A percentile compares a stretch with the other conserved stretches of the same genome.
Conservation (phyloP, 2,113 vertebrate genomes). For the Bolborhynchus lineola region DNA sequence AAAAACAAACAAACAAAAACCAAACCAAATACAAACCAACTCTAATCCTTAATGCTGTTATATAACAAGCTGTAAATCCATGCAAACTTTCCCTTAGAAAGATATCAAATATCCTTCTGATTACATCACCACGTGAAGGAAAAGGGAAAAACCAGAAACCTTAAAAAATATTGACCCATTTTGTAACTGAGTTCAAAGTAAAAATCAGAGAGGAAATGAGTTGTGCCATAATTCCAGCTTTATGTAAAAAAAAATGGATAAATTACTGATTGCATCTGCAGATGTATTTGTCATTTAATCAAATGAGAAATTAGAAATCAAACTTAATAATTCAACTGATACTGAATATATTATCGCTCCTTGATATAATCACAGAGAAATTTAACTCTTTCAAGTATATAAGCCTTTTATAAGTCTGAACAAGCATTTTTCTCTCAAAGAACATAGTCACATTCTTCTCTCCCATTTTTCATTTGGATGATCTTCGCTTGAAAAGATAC, state of each 20-base stretch:
- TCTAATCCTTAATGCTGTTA: background rate
- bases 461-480: background rate
- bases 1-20: background rate
- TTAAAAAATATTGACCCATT: background rate
- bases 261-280: background rate
- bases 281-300: slow-evolving; percentile 12
- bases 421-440: background rate
- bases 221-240: background rate
- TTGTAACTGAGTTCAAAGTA: background rate
- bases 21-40: background rate
- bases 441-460: background rate
- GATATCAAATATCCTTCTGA: background rate
- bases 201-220: slow-evolving; percentile 14
- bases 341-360: background rate
- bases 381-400: background rate
- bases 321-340: background rate
- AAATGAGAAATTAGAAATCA: background rate
- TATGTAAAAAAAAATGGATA: background rate
- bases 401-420: background rate
- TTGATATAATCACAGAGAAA: background rate
- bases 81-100: background rate
- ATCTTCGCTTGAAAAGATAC: background rate
- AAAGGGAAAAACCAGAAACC: background rate
- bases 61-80: background rate
- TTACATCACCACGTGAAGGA: background rate